phyloP scores from a whole-genome alignment of 2,113 vertebrate species.

The Plecotus auritus region DNA sequence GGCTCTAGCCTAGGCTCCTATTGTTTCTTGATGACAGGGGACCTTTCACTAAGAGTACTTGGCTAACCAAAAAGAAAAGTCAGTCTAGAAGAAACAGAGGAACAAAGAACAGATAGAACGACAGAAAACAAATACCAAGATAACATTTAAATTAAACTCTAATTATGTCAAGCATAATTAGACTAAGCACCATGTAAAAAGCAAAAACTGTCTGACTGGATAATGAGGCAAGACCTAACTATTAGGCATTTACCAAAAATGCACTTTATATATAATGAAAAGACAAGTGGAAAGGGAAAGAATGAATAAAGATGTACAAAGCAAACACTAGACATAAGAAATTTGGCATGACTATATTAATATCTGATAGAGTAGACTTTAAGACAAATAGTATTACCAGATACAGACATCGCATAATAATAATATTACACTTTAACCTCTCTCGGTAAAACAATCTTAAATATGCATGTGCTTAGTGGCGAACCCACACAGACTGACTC shows the following conservation, averaged over 20 bases:
- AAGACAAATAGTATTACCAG: not conserved
- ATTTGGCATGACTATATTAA: not conserved
- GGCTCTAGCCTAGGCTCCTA: not conserved
- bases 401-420: not conserved
- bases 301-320: not conserved
- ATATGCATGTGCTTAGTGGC: not conserved
- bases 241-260: not conserved
- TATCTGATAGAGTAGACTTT: not conserved
- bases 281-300: not conserved
- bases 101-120: not conserved
- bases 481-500: not conserved
- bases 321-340: not conserved
- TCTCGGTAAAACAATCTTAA: not conserved
- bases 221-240: not conserved
- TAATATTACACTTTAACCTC: not conserved
- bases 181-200: not conserved
- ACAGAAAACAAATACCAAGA: not conserved
- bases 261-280: not conserved
- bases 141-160: not conserved
- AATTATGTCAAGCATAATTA: not conserved
- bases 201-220: not conserved
- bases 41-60: not conserved
- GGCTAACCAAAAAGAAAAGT: not conserved
- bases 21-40: not conserved
- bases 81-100: not conserved